A percentile compares a stretch with the other conserved stretches of the same genome.
These are phyloP conservation scores for Pitangus sulphuratus DNA, from an alignment of 2,797 vertebrate species.

Conservation along the genomic window DNA sequence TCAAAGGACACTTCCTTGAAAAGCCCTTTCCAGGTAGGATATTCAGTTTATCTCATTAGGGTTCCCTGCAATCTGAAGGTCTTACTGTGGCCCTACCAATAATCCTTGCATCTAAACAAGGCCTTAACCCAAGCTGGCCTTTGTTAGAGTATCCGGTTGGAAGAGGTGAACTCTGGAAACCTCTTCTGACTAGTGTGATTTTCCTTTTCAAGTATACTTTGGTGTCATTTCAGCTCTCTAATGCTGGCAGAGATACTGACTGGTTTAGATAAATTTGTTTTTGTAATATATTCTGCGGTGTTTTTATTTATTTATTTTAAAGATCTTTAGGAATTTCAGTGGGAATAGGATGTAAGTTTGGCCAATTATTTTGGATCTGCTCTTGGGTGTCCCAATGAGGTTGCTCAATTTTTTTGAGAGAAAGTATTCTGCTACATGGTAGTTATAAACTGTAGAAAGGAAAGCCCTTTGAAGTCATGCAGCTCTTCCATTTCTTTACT, in stretches of 20 bases:
- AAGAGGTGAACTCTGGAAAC: neutral
- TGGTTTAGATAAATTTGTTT: neutral
- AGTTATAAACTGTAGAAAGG: neutral
- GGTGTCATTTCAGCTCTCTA: neutral
- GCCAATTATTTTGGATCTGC: neutral
- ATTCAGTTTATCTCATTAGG: neutral
- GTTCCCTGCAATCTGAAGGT: neutral
- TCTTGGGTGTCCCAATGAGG: neutral
- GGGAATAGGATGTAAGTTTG: neutral
- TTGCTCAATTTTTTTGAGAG: neutral
- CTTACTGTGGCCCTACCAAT: neutral
- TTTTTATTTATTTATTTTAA: neutral
- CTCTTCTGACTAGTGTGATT: neutral
- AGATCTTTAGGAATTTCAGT: neutral
- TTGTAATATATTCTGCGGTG: neutral
- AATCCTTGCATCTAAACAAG: neutral
- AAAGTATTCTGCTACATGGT: neutral
- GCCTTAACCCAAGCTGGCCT: neutral
- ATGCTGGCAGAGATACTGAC: neutral
- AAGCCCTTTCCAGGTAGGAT: slow-evolving; percentile 81
- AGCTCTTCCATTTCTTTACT: neutral
- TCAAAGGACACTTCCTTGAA: slow-evolving; percentile 92
- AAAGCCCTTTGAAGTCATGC: neutral
- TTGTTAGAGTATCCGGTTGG: neutral
- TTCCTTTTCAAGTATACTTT: neutral